phyloP scores from a whole-genome alignment of 2,113 vertebrate species.

The Oryzias melastigma region DNA sequence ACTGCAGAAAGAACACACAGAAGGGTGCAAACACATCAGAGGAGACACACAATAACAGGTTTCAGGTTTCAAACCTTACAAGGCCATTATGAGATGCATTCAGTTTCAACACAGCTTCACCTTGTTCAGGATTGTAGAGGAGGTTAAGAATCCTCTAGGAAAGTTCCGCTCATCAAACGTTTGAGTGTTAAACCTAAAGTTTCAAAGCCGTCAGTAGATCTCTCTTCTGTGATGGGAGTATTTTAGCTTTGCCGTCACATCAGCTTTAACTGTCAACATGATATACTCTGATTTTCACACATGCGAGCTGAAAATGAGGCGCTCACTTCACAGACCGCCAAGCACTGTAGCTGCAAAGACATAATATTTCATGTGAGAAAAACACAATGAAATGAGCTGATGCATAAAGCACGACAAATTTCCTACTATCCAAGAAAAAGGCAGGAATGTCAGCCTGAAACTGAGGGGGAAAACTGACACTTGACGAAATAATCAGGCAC shows the following conservation, averaged over 20 bases:
- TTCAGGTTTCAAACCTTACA: neutral
- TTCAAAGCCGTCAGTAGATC: no score
- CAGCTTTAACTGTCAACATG: slow-evolving; percentile 6
- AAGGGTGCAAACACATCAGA: slow-evolving; percentile 7
- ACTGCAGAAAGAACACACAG: slow-evolving; percentile 20
- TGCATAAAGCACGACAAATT: slow-evolving; percentile 12
- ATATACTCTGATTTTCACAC: slow-evolving; percentile 6
- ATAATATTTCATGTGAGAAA: slow-evolving; percentile 30
- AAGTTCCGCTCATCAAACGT: no score
- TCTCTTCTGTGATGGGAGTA: neutral
- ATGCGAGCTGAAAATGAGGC: slow-evolving; percentile 20
- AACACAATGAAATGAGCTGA: slow-evolving; percentile 17
- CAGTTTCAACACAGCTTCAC: no score
- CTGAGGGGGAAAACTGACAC: slow-evolving; percentile 8
- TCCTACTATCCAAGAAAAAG: slow-evolving; percentile 36
- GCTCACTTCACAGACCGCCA: slow-evolving; percentile 17
- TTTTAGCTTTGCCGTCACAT: slow-evolving; percentile 5
- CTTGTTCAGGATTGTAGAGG: no score
- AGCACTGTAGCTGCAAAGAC: slow-evolving; percentile 15
- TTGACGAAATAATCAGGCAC: slow-evolving; percentile 54
- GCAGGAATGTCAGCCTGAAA: slow-evolving; percentile 24
- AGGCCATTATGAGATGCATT: no score
- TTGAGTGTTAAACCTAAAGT: no score
- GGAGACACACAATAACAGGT: neutral
- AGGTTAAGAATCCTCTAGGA: no score